Evolutionary conservation across 2,888 invertebrate genomes (phyloP).

Genomic region (Acleris literana): DNA sequence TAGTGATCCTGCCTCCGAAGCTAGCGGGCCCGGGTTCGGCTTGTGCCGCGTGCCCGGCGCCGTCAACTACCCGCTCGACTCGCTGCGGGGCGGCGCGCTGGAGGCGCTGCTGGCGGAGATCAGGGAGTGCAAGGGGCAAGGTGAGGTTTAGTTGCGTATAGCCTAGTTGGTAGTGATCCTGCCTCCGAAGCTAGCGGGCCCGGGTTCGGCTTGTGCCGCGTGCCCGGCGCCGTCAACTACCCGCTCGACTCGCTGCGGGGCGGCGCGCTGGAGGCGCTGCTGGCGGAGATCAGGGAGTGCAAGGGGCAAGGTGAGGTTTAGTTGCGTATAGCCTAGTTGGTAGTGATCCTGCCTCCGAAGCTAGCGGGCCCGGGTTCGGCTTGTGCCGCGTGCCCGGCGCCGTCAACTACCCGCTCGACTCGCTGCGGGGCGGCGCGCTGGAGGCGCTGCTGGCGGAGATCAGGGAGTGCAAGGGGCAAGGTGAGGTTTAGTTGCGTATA

Average conservation of each 20-base stretch:
- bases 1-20: too few species aligned
- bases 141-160: constrained; percentile 10
- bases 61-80: constrained; percentile 88
- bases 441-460: constrained; percentile 52
- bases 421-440: constrained; percentile 72
- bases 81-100: constrained; percentile 72
- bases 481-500: constrained; percentile 10
- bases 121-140: constrained; percentile 27
- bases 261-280: constrained; percentile 56
- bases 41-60: constrained; percentile 92
- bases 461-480: constrained; percentile 27
- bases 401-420: constrained; percentile 88
- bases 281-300: constrained; percentile 45
- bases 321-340: too few species aligned
- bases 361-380: constrained; percentile 89
- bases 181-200: constrained; percentile 70
- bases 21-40: constrained; percentile 89
- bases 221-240: constrained; percentile 89
- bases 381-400: constrained; percentile 92
- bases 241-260: constrained; percentile 85
- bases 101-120: constrained; percentile 52
- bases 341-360: too few species aligned
- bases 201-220: constrained; percentile 94
- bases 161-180: too few species aligned
- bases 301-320: constrained; percentile 25